Evolutionary conservation across 2,113 vertebrate species (phyloP).

Genomic region (Anhinga rufa): DNA sequence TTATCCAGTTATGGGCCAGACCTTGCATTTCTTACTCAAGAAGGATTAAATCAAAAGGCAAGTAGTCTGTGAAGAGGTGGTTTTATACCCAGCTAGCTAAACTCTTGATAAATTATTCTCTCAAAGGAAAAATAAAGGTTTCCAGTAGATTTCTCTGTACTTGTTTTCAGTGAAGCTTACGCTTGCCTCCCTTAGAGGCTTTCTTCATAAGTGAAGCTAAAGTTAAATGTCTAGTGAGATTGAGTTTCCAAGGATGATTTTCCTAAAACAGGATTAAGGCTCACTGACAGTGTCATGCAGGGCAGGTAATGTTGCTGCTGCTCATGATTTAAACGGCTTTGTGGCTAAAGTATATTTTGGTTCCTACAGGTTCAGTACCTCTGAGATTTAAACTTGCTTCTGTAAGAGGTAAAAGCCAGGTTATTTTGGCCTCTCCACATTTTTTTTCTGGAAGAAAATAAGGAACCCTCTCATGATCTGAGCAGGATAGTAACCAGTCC

Average conservation of each 20-base stretch:
- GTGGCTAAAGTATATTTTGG: neutral
- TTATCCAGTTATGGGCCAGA: neutral
- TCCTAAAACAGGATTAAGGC: neutral
- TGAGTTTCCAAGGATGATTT: neutral
- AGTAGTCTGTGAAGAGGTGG: neutral
- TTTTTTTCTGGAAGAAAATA: neutral
- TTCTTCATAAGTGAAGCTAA: neutral
- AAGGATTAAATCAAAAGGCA: conserved; percentile 37
- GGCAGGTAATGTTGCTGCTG: neutral
- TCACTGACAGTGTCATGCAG: neutral
- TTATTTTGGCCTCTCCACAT: neutral
- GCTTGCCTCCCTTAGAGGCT: neutral
- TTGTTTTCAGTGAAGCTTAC: neutral
- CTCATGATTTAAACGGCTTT: neutral
- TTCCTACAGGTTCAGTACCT: neutral
- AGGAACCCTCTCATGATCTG: neutral
- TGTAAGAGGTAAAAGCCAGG: neutral
- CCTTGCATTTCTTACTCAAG: neutral
- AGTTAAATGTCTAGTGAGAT: neutral
- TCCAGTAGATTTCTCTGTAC: neutral
- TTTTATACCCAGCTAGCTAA: neutral
- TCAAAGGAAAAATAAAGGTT: neutral
- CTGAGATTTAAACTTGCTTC: neutral
- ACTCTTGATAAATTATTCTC: neutral
- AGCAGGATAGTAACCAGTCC: neutral